A percentile compares a stretch with the other conserved stretches of the same genome.
Evolutionary conservation across 37 sponge, comb jelly and placozoan genomes (phyloP).

Genomic region (Mnemiopsis leidyi): DNA sequence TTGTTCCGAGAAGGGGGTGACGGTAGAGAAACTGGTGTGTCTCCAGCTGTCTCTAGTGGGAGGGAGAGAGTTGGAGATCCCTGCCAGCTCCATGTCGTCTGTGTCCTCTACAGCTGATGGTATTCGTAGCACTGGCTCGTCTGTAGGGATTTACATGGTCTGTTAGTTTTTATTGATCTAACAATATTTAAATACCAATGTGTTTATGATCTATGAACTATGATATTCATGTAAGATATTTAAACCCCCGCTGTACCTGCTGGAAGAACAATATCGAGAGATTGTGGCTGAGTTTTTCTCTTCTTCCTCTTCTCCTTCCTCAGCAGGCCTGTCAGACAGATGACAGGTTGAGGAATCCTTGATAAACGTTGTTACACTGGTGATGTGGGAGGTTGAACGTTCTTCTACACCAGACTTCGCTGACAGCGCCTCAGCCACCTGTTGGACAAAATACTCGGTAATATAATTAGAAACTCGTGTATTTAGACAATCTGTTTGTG

Average conservation of each 20-base stretch:
- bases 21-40: conserved; percentile 59
- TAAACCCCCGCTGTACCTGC: background rate
- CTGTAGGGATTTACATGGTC: no score
- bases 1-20: conserved; percentile 40
- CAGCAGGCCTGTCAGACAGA: background rate
- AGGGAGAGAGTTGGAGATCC: conserved; percentile 5
- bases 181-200: no score
- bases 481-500: no score
- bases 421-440: background rate
- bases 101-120: conserved; percentile 53
- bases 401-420: background rate
- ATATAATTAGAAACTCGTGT: no score
- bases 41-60: conserved; percentile 65
- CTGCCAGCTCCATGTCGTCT: conserved; percentile 53
- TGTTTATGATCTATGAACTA: no score
- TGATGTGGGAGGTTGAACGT: background rate
- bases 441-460: background rate
- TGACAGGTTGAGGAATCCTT: background rate
- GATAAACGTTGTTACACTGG: conserved; percentile 1
- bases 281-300: background rate
- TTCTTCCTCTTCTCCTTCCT: background rate
- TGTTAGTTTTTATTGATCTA: no score
- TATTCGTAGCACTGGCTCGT: conserved; percentile 8
- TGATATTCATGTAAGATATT: no score
- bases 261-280: conserved; percentile 41